These are phyloP conservation scores for Drosophila setosimentum DNA, from an alignment of 2,888 invertebrate species.

Conservation along the genomic window DNA sequence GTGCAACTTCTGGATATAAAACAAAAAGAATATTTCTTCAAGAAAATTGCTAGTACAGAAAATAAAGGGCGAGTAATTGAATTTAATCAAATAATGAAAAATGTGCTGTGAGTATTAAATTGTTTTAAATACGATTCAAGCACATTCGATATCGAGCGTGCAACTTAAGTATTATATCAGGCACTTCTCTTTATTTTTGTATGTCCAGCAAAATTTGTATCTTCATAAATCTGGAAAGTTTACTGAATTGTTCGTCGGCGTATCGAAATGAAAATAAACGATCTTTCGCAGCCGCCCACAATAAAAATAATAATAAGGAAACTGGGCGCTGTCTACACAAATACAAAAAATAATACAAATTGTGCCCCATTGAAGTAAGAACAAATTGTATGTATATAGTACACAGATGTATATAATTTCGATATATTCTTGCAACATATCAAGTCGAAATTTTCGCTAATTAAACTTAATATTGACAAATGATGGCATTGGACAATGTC, in stretches of 20 bases:
- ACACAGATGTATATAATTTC: conserved; percentile 5
- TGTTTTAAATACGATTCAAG: neutral
- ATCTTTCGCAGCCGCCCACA: conserved; percentile 39
- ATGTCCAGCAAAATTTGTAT: conserved; percentile 22
- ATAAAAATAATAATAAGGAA: conserved; percentile 33
- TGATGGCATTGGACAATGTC: conserved; percentile 77
- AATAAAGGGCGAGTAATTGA: neutral
- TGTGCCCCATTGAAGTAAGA: conserved; percentile 50
- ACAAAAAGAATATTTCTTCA: neutral
- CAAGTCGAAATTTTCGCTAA: conserved; percentile 68
- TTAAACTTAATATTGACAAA: conserved; percentile 81
- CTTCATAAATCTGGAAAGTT: conserved; percentile 43
- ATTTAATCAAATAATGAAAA: neutral
- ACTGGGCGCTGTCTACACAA: conserved; percentile 22
- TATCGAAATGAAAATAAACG: conserved; percentile 61
- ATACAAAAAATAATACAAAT: conserved; percentile 69
- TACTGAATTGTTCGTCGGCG: conserved; percentile 35
- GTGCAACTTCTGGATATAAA: conserved; percentile 10
- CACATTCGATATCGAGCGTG: neutral
- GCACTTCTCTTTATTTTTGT: neutral
- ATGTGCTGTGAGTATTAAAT: neutral
- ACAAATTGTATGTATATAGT: conserved; percentile 35
- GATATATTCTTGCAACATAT: conserved; percentile 6
- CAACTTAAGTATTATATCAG: conserved; percentile 1
- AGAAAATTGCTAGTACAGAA: neutral